phyloP scores from a whole-genome alignment of 2,888 invertebrate species.

The Ferrisia virgata region DNA sequence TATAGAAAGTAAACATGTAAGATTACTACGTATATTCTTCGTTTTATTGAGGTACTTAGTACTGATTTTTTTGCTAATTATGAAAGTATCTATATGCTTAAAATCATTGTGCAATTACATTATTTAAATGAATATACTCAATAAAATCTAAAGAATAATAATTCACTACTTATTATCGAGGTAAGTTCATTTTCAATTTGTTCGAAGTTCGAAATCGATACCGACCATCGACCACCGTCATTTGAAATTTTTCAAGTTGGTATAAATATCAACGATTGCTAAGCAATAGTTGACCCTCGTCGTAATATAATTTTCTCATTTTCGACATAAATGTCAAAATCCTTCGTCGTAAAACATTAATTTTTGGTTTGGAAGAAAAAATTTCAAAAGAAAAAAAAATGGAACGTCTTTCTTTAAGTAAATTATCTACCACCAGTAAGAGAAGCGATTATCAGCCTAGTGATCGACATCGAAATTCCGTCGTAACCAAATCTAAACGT shows the following conservation, averaged over 20 bases:
- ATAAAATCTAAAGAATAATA: not conserved
- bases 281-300: not conserved
- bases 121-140: slow-evolving; percentile 5
- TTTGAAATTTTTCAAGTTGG: no score
- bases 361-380: not conserved
- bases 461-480: not conserved
- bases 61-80: slow-evolving; percentile 10
- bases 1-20: not conserved
- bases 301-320: not conserved
- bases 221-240: no score
- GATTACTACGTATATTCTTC: not conserved
- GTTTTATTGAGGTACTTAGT: not conserved
- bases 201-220: no score
- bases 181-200: no score
- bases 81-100: slow-evolving; percentile 19
- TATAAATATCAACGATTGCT: no score
- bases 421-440: not conserved
- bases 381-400: not conserved
- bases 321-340: not conserved
- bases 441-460: not conserved
- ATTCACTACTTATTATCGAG: no score
- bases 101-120: slow-evolving; percentile 29
- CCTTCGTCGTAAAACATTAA: not conserved
- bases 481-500: not conserved
- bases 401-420: not conserved